Base-by-base conservation (phyloP, 2,113 vertebrate species). In the Calidris pygmaea region DNA sequence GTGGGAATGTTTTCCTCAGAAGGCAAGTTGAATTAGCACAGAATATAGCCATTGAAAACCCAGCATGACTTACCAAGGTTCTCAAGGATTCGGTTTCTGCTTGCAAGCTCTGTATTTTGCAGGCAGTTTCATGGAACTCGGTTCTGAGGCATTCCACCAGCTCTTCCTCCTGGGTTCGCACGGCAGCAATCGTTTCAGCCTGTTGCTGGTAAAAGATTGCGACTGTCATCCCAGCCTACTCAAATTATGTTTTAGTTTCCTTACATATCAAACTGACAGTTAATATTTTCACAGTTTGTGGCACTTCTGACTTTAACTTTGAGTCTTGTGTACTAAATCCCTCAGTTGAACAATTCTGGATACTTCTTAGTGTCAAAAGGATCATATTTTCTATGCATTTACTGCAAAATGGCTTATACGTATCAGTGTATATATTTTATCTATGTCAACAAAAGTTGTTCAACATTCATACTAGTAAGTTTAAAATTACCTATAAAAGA, bases 21-120 rank as follows among this genome's bases (percentile, higher is more conserved):
- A 68, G 65, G 12, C 14, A 13, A 2, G 2, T 21, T 82, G 71
- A 56, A 30, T 67, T 90, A 0, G 0, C 30, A 27, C 22, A 47
- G 47, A 45, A 35, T 14, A 10, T 24, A 45, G 18, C n/a, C 76
- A 15, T 7, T n/a, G 77, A 76, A 84, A 82, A n/a, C 9, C 16
- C 50, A 15, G 0, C 3, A 1, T 24, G 39, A 91, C 97, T 94
- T 97, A 99, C 99, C 98, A 99, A 98, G 7, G 99, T 99, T 97
- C 98, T 98, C 90, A 99, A 93, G 41, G 99, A 99, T 96, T 99
- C 99, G 0, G 98, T 99, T 98, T 99, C 99, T 1, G 98, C 99
- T 97, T 99, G 99, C 75, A 99, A 97, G 95, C 98, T 99, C 98
- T 99, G 99, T 89, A 99, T 98, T 97, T 98, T 99, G 93, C 98